Evolutionary conservation across 2,113 vertebrate species (phyloP).

Genomic region (Aythya baeri): DNA sequence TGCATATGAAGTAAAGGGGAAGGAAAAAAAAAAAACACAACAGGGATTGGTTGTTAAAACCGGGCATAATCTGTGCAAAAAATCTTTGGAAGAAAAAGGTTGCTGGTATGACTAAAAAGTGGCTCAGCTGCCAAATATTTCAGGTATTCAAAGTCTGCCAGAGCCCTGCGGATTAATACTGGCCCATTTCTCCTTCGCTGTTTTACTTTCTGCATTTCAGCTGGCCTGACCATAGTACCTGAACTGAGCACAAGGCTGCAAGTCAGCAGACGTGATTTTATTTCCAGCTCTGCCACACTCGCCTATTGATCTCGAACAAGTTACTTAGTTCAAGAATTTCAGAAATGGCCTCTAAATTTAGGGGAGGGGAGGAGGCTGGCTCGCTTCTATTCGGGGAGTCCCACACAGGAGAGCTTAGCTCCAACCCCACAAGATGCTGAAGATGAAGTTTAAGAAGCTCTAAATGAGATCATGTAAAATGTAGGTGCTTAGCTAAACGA

Average conservation of each 20-base stretch:
- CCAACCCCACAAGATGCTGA: neutral
- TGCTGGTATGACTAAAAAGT: constrained; percentile 55
- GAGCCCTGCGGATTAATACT: constrained; percentile 60
- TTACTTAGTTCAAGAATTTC: constrained; percentile 53
- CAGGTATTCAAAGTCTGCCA: constrained; percentile 66
- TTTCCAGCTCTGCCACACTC: constrained; percentile 27
- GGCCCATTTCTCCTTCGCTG: constrained; percentile 51
- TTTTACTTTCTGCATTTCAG: constrained; percentile 54
- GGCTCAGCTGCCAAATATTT: constrained; percentile 65
- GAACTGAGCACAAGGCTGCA: constrained; percentile 57
- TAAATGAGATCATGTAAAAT: constrained; percentile 35
- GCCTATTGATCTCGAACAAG: constrained; percentile 65
- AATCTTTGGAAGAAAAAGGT: constrained; percentile 16
- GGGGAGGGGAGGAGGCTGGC: constrained; percentile 59
- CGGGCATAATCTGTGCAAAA: constrained; percentile 23
- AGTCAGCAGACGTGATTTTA: constrained; percentile 65
- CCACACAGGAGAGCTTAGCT: neutral
- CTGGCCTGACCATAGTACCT: constrained; percentile 50
- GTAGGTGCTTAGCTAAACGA: constrained; percentile 40
- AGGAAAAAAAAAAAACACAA: neutral
- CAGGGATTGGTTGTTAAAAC: neutral
- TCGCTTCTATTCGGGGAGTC: constrained; percentile 61
- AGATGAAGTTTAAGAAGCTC: neutral
- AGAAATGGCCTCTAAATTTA: constrained; percentile 65
- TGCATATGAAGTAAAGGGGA: neutral